A percentile compares a stretch with the other conserved stretches of the same genome.
phyloP scores from a whole-genome alignment of 1,140 invertebrate genomes.

The Geopemphigus sp. region DNA sequence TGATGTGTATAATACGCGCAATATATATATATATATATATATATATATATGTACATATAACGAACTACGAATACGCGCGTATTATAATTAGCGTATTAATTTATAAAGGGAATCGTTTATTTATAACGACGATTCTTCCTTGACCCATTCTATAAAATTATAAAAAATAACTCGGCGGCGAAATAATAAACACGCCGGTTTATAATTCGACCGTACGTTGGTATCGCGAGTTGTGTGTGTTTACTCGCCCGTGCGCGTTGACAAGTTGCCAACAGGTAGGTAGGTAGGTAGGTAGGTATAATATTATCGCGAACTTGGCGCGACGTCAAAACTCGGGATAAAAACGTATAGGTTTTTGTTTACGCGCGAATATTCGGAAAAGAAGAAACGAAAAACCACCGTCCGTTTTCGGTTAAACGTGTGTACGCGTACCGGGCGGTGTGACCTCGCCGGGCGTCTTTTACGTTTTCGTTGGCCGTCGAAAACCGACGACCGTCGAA shows the following conservation, averaged over 20 bases:
- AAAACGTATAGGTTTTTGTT: slow-evolving; percentile 3
- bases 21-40: too few relatives aligned
- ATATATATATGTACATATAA: too few relatives aligned
- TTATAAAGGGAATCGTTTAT: neutral
- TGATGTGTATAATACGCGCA: too few relatives aligned
- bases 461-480: too few relatives aligned
- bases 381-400: neutral
- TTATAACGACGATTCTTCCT: slow-evolving; percentile 15
- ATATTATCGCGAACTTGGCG: slow-evolving; percentile 3
- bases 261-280: neutral
- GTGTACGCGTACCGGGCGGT: too few relatives aligned
- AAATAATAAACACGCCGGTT: slow-evolving; percentile 15
- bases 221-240: too few relatives aligned
- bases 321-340: neutral
- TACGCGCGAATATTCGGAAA: neutral
- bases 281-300: neutral
- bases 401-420: neutral
- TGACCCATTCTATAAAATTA: slow-evolving; percentile 32
- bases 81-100: neutral
- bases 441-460: neutral
- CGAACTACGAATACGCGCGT: too few relatives aligned
- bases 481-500: neutral
- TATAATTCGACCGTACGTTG: neutral
- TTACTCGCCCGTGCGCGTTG: too few relatives aligned
- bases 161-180: neutral